These are phyloP conservation scores for Carcina quercana DNA, from an alignment of 2,888 invertebrate genomes.

Conservation along the genomic window DNA sequence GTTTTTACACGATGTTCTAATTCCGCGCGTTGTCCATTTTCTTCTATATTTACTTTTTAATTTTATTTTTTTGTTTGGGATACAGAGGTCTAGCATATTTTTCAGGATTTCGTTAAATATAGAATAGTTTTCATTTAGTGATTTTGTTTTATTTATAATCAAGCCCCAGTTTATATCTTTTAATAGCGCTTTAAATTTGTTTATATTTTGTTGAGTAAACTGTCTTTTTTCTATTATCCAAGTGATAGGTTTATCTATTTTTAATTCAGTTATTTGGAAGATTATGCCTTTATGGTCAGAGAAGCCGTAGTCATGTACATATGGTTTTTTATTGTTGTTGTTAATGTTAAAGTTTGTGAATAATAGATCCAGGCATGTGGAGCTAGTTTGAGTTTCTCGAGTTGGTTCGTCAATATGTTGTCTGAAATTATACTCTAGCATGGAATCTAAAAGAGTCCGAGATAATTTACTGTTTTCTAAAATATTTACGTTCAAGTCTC, in stretches of 20 bases:
- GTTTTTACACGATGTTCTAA: conserved; percentile 2
- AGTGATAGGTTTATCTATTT: not conserved
- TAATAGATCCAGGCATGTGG: too few species aligned
- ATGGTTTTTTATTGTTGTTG: too few species aligned
- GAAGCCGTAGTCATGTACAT: not conserved
- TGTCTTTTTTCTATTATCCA: not conserved
- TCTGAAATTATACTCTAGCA: too few species aligned
- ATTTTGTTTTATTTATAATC: not conserved
- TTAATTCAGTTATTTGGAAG: not conserved
- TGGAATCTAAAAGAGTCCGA: too few species aligned
- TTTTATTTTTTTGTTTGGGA: conserved; percentile 4
- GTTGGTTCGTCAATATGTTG: too few species aligned
- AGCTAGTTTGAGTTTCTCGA: too few species aligned
- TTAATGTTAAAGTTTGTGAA: too few species aligned
- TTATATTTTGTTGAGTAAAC: not conserved
- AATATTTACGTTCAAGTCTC: too few species aligned
- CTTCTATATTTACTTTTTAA: conserved; percentile 1
- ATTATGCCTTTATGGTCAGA: not conserved
- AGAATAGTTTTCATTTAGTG: conserved; percentile 1
- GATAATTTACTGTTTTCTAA: too few species aligned
- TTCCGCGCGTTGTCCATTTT: conserved; percentile 3
- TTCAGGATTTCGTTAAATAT: not conserved
- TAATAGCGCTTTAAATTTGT: not conserved
- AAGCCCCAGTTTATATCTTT: not conserved
- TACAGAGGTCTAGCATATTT: not conserved